Evolutionary conservation across 2,113 vertebrate genomes (phyloP), one percentile per base, ranked within the genome.

Genomic region (Elachura formosa): DNA sequence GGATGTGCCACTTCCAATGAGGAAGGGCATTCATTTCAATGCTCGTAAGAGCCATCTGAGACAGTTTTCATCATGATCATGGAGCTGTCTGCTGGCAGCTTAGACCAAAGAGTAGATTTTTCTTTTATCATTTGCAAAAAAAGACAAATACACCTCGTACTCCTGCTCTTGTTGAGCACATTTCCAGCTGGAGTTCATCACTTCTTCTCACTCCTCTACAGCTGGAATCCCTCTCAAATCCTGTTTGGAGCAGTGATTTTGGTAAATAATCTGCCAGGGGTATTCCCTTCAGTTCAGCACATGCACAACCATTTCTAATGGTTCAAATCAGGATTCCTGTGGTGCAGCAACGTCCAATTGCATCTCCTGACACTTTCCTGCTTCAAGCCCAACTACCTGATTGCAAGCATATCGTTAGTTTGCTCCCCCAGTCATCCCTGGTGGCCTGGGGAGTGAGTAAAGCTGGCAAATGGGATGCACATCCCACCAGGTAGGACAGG

Each of bases 31-130:
- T 93, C 62, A 94, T 91, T 94, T 19, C 16, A 89, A 52, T 28
- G 52, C 87, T 77, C 41, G 6, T 64, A 94, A 79, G 83, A 58
- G 13, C 72, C 5, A 0, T 46, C 55, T 28, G 11, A 21, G 80
- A 91, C 75, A 48, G 77, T 56, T 67, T 68, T 92, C 95, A 94
- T 96, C 90, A 56, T 33, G 79, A 41, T n/a, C 64, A 49, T 33
- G 66, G 64, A 69, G 85, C 66, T 59, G 81, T 55, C 94, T 93
- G 46, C 85, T 10, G 94, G 93, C 82, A 96, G 88, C 96, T 96
- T n/a, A 51, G 55, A 96, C 76, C 84, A 61, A 59, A 40, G 22
- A 89, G 67, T 7, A 10, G 34, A 72, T 68, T 79, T 85, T 83
- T 75, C 67, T 69, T 80, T 43, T 52, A 40, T 21, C 48, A 49